These are phyloP conservation scores for Drosophila seclusa DNA, from an alignment of 2,888 invertebrate genomes.

Conservation along the genomic window DNA sequence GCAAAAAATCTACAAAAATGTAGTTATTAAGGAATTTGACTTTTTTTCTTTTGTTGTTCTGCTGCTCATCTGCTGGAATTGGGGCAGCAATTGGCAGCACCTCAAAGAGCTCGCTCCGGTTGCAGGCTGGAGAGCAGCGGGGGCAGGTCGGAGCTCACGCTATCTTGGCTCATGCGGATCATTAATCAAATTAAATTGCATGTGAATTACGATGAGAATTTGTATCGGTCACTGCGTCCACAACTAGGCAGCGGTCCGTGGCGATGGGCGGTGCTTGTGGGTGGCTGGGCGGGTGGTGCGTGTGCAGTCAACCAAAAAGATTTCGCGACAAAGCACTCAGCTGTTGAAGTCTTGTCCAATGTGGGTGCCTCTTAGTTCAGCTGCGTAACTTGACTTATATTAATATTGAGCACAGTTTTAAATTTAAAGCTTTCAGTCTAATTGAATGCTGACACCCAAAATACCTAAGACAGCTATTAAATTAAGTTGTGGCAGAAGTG, in stretches of 20 bases:
- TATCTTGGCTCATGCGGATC: conserved; percentile 71
- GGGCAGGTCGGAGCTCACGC: conserved; percentile 26
- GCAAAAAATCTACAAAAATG: background rate
- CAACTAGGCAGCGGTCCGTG: conserved; percentile 51
- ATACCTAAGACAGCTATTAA: background rate
- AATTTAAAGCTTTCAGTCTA: background rate
- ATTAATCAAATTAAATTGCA: conserved; percentile 78
- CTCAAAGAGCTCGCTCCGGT: conserved; percentile 38
- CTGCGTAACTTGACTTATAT: background rate
- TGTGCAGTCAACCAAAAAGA: conserved; percentile 57
- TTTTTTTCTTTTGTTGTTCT: background rate
- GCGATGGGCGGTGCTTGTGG: conserved; percentile 16
- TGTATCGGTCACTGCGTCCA: conserved; percentile 56
- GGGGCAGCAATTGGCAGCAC: conserved; percentile 30
- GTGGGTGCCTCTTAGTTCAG: background rate
- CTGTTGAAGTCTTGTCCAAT: conserved; percentile 15
- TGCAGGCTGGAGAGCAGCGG: background rate
- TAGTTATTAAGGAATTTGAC: background rate
- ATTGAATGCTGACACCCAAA: background rate
- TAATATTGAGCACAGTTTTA: background rate
- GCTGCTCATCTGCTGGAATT: conserved; percentile 24
- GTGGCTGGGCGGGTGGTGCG: conserved; percentile 6
- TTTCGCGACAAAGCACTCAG: conserved; percentile 37
- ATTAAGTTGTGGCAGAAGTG: background rate
- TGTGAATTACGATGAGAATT: conserved; percentile 57